Evolutionary conservation across 2,797 vertebrate genomes (phyloP).

Genomic region (Artibeus lituratus): DNA sequence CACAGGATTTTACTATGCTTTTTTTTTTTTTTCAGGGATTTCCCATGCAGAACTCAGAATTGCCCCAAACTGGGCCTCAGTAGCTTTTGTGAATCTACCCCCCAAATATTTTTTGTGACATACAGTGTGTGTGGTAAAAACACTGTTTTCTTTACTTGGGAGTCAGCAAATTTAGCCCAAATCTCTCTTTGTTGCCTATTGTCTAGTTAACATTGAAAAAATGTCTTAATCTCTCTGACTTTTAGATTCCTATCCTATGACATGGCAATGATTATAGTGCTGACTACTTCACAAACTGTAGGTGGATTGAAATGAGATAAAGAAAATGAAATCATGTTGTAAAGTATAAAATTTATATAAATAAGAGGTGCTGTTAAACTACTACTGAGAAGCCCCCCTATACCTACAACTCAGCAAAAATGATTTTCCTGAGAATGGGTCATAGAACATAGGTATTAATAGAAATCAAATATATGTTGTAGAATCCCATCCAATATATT

Average conservation of each 20-base stretch:
- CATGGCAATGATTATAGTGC: background rate
- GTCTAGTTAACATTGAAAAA: background rate
- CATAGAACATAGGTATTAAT: background rate
- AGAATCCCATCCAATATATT: background rate
- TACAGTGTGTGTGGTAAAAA: background rate
- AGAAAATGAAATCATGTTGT: background rate
- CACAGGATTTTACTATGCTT: background rate
- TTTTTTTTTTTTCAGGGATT: background rate
- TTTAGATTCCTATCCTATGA: background rate
- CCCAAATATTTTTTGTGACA: background rate
- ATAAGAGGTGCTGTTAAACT: background rate
- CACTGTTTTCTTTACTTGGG: background rate
- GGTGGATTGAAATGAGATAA: slow-evolving; percentile 12
- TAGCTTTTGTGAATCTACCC: background rate
- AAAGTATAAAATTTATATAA: background rate
- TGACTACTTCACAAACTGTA: background rate
- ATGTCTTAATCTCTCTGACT: background rate
- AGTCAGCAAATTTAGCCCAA: background rate
- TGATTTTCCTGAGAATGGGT: slow-evolving; percentile 3
- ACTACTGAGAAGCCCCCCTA: background rate
- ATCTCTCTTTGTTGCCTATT: background rate
- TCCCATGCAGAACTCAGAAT: background rate
- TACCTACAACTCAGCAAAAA: background rate
- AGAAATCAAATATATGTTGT: background rate
- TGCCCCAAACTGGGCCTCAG: background rate